Evolutionary conservation across 2,113 vertebrate species (phyloP), one percentile per base, ranked within the genome.

Genomic region (Aleadryas rufinucha): DNA sequence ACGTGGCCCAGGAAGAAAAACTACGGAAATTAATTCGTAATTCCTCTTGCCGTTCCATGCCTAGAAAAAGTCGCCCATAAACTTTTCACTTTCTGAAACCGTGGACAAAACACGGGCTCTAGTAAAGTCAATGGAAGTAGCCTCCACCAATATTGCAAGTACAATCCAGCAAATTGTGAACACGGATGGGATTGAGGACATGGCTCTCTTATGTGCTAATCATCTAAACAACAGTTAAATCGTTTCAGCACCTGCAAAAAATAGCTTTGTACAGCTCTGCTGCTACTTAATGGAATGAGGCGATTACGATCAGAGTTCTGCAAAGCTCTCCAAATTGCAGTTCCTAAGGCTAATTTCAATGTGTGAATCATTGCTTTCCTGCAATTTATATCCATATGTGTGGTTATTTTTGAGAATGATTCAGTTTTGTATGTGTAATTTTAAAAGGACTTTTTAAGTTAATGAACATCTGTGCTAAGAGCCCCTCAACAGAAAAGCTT

Each of bases 381-480:
- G 92, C 93, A 97, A 95, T 96, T 94, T 97, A 96, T 94, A 96
- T 95, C 92, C 92, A 93, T 84, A 90, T 93, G 95, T 92, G 92
- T 93, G 72, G 93, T 96, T 97, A 95, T 97, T 97, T 97, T 95
- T 95, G 91, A 94, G 88, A 93, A 94, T 97, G 90, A 96, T 96
- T 96, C 88, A 95, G 64, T 96, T 96, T 95, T 95, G 90, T 96
- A 95, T 87, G 94, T 95, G 86, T 88, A 89, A 95, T 95, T 96
- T 96, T 90, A 42, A 96, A 95, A 96, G 80, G 85, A 92, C 80
- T 96, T 95, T 95, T 93, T 22, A 96, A 96, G 96, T 90, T 96
- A 96, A 96, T 94, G 93, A 96, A 96, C 93, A 96, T 96, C 93
- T 96, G 93, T 89, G 86, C 93, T 93, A 96, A 95, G 85, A 93